Evolutionary conservation across 2,797 vertebrate genomes (phyloP).

Genomic region (Periparus ater): DNA sequence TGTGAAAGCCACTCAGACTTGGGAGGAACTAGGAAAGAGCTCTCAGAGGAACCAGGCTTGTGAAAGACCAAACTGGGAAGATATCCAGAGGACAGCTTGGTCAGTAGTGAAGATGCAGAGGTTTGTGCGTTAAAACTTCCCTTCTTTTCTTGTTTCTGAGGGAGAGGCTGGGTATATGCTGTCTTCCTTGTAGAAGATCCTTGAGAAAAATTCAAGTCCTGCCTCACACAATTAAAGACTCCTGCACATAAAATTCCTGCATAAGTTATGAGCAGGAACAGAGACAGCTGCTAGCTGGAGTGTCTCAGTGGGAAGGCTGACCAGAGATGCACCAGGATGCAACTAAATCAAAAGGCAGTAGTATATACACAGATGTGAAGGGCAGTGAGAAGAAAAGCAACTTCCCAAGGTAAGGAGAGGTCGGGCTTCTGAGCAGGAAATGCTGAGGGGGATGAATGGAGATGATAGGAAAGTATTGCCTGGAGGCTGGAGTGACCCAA

Average conservation of each 20-base stretch:
- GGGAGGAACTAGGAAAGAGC: background rate
- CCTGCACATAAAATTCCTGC: background rate
- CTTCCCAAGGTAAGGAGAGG: background rate
- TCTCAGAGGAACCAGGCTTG: background rate
- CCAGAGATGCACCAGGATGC: background rate
- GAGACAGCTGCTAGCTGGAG: background rate
- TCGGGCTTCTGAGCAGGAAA: background rate
- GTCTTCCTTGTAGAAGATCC: background rate
- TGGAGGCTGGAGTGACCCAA: background rate
- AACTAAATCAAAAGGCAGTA: background rate
- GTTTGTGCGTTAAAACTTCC: background rate
- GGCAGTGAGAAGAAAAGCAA: background rate
- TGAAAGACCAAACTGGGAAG: background rate
- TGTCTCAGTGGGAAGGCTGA: background rate
- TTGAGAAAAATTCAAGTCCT: background rate
- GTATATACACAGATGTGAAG: background rate
- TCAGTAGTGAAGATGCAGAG: background rate
- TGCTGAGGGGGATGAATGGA: background rate
- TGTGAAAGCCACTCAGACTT: background rate
- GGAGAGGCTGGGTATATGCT: background rate
- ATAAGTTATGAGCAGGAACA: fast-evolving
- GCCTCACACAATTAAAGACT: background rate
- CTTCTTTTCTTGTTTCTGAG: background rate
- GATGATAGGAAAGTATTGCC: background rate
- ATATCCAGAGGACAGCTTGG: background rate